phyloP scores from a whole-genome alignment of 2,888 invertebrate genomes.

The Fragum whitleyi region DNA sequence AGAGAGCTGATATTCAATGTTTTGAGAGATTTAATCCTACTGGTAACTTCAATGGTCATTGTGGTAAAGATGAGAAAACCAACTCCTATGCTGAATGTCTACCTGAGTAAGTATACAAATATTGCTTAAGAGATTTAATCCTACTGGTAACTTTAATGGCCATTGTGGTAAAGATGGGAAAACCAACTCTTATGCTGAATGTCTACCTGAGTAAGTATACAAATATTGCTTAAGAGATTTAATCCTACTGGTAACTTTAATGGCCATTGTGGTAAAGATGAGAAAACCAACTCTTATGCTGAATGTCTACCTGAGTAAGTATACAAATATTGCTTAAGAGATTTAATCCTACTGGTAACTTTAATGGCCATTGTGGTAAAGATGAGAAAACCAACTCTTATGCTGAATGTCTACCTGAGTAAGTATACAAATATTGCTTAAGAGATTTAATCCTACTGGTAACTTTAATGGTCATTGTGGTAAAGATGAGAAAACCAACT shows the following conservation, averaged over 20 bases:
- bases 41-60: slow-evolving; percentile 97
- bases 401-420: slow-evolving; percentile 94
- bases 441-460: slow-evolving; percentile 97
- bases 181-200: slow-evolving; percentile 88
- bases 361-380: slow-evolving; percentile 97
- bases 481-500: slow-evolving; percentile 85
- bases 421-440: slow-evolving; percentile 89
- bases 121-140: slow-evolving; percentile 97
- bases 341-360: slow-evolving; percentile 97
- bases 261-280: slow-evolving; percentile 95
- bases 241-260: slow-evolving; percentile 97
- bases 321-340: slow-evolving; percentile 91
- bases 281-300: slow-evolving; percentile 85
- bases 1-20: slow-evolving; percentile 94
- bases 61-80: slow-evolving; percentile 89
- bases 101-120: slow-evolving; percentile 89
- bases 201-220: slow-evolving; percentile 91
- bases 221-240: slow-evolving; percentile 95
- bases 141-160: slow-evolving; percentile 97
- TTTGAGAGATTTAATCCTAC: slow-evolving; percentile 98
- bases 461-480: slow-evolving; percentile 98
- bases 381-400: slow-evolving; percentile 77
- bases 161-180: slow-evolving; percentile 92
- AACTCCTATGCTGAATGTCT: slow-evolving; percentile 91
- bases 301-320: slow-evolving; percentile 95